Evolutionary conservation across 2,113 vertebrate species (phyloP).

Genomic region (Bambusicola thoracicus): DNA sequence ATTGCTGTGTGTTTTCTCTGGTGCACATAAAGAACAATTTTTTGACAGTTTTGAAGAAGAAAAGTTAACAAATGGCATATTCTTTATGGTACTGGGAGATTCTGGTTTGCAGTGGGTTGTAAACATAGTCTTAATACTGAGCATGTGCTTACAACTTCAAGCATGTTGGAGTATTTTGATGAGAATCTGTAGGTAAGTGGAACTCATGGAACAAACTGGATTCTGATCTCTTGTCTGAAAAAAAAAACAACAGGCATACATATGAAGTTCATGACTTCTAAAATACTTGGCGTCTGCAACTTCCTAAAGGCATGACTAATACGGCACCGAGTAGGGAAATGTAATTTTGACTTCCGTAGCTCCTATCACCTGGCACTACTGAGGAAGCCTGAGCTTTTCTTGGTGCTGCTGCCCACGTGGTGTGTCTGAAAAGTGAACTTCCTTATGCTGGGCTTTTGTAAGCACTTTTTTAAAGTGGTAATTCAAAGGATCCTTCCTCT

Average conservation of each 20-base stretch:
- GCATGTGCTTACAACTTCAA: not conserved
- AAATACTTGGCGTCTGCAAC: not conserved
- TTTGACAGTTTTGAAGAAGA: not conserved
- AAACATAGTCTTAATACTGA: not conserved
- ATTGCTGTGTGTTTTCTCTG: not conserved
- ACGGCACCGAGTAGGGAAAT: not conserved
- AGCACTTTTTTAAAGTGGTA: not conserved
- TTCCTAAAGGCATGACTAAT: not conserved
- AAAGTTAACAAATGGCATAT: not conserved
- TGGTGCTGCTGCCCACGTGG: accelerated
- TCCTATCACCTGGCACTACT: not conserved
- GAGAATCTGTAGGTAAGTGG: not conserved
- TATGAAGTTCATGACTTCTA: not conserved
- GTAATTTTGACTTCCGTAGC: not conserved
- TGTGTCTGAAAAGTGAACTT: not conserved
- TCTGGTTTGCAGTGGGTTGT: not conserved
- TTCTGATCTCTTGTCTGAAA: not conserved
- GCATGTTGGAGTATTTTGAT: not conserved
- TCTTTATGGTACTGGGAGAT: not conserved
- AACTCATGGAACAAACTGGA: not conserved
- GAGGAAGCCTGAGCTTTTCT: not conserved
- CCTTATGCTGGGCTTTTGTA: not conserved
- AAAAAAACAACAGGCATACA: not conserved
- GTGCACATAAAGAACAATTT: not conserved
- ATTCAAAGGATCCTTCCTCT: not conserved